Conservation (phyloP, 2,888 invertebrate species). For the Eurois occulta region DNA sequence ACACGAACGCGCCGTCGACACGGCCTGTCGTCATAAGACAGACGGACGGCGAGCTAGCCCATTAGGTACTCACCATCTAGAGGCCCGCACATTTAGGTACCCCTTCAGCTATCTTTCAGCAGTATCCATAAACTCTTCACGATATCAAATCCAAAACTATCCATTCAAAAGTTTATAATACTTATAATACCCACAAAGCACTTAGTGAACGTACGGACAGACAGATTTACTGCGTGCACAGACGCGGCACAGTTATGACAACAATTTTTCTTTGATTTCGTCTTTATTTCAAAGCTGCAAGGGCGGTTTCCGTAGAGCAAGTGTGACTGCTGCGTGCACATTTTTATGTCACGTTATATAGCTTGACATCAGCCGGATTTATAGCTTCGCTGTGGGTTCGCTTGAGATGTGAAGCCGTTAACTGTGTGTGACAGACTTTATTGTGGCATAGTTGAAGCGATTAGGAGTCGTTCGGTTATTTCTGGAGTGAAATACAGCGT, state of each 20-base stretch:
- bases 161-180: conserved; percentile 36
- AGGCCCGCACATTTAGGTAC: too few species aligned
- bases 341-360: conserved; percentile 51
- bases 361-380: conserved; percentile 60
- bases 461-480: conserved; percentile 25
- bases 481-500: not conserved
- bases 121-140: conserved; percentile 23
- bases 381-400: conserved; percentile 39
- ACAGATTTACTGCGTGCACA: conserved; percentile 62
- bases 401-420: conserved; percentile 32
- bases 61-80: too few species aligned
- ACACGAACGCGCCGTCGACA: too few species aligned
- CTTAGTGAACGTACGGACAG: conserved; percentile 39
- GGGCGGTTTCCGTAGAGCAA: not conserved
- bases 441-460: conserved; percentile 20
- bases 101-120: not conserved
- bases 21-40: too few species aligned
- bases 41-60: too few species aligned
- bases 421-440: conserved; percentile 48
- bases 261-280: conserved; percentile 11
- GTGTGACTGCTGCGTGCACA: conserved; percentile 10
- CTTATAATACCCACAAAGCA: conserved; percentile 46
- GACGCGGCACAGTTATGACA: conserved; percentile 39
- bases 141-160: conserved; percentile 39
- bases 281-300: not conserved